These are phyloP conservation scores for Druon quercuslanigerum DNA, from an alignment of 1,140 invertebrate species.

Conservation along the genomic window DNA sequence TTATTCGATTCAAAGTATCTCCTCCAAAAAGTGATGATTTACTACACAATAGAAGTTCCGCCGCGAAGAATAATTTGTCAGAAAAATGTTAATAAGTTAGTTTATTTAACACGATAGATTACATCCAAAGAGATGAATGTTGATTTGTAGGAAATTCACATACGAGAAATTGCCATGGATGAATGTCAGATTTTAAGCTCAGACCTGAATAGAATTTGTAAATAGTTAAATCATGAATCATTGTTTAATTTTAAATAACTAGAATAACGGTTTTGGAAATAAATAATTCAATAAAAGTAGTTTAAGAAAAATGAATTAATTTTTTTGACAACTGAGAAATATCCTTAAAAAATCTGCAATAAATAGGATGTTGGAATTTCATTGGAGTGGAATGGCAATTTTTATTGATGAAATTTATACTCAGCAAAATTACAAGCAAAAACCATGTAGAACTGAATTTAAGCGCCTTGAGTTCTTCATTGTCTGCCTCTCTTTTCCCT, in stretches of 20 bases:
- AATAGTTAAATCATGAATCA: not conserved
- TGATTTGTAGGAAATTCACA: not conserved
- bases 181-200: constrained; percentile 23
- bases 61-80: no score
- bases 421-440: not conserved
- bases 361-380: not conserved
- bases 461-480: no score
- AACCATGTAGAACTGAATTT: not conserved
- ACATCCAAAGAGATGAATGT: not conserved
- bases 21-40: no score
- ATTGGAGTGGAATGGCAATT: constrained; percentile 6
- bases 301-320: no score
- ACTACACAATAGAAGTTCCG: no score
- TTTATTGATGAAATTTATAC: not conserved
- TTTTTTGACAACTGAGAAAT: no score
- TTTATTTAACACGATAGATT: no score
- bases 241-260: not conserved
- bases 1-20: no score
- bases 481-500: no score
- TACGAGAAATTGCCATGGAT: not conserved
- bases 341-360: no score
- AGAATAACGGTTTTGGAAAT: not conserved
- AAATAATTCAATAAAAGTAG: no score
- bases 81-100: no score
- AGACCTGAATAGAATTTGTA: constrained; percentile 15